These are phyloP conservation scores for Platyura marginata DNA, from an alignment of 1,140 invertebrate species.

Conservation along the genomic window DNA sequence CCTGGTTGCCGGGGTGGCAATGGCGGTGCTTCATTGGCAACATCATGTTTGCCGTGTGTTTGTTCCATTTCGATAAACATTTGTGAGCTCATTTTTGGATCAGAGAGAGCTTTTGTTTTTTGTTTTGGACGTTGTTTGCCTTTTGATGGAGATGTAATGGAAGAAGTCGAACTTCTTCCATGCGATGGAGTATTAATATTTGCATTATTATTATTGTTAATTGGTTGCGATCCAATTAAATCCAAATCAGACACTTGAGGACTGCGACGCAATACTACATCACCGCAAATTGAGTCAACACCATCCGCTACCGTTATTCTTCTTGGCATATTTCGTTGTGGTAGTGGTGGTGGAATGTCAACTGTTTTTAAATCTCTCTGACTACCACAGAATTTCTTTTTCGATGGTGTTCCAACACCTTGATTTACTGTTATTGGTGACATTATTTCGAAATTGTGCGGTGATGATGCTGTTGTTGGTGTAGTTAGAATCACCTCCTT, in stretches of 20 bases:
- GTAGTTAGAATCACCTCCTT: constrained; percentile 13
- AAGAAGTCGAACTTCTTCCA: neutral
- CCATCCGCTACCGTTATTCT: constrained; percentile 3
- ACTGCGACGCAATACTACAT: constrained; percentile 7
- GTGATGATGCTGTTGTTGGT: constrained; percentile 1
- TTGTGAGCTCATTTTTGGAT: constrained; percentile 26
- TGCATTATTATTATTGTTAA: neutral
- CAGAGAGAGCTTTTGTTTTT: constrained; percentile 21
- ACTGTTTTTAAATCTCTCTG: constrained; percentile 23
- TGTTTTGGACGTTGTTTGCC: constrained; percentile 17
- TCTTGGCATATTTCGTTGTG: constrained; percentile 23
- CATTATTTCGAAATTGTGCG: neutral
- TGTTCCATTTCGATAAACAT: constrained; percentile 25
- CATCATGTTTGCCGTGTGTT: constrained; percentile 8
- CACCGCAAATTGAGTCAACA: constrained; percentile 10
- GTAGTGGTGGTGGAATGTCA: constrained; percentile 29
- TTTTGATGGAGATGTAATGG: constrained; percentile 5
- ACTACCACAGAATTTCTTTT: constrained; percentile 7
- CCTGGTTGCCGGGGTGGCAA: constrained; percentile 19
- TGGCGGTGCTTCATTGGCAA: constrained; percentile 15
- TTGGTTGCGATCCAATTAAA: neutral
- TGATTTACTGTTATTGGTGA: constrained; percentile 6
- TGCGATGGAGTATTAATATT: neutral
- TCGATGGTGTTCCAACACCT: constrained; percentile 3
- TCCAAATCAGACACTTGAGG: constrained; percentile 15